A percentile compares a stretch with the other conserved stretches of the same genome.
Conservation (phyloP, 2,797 vertebrate species). For the Menidia menidia region DNA sequence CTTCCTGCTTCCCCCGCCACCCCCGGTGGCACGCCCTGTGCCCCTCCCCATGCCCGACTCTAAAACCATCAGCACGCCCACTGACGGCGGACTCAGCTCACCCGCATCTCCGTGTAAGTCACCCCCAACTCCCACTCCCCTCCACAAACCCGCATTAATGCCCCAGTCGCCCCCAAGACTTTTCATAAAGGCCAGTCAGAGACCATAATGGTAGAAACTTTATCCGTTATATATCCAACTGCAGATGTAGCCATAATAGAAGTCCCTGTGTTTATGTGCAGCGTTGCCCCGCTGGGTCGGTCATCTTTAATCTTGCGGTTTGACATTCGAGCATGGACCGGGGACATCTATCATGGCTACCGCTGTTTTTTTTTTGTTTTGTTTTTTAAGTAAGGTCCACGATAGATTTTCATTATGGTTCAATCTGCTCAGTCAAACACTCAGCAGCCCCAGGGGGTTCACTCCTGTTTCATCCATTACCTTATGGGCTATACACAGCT, state of each 20-base stretch:
- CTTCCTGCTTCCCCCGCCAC: conserved; percentile 96
- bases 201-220: conserved; percentile 33
- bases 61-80: conserved; percentile 88
- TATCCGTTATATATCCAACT: conserved; percentile 18
- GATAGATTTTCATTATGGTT: conserved; percentile 39
- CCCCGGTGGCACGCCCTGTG: conserved; percentile 97
- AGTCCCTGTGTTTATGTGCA: conserved; percentile 25
- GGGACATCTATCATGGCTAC: conserved; percentile 41
- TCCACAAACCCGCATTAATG: conserved; percentile 70
- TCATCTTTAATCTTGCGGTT: conserved; percentile 7
- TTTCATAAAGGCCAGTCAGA: conserved; percentile 49
- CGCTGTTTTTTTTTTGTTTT: conserved; percentile 18
- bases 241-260: conserved; percentile 46
- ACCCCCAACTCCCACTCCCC: conserved; percentile 76
- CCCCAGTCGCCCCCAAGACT: conserved; percentile 71
- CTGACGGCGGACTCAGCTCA: conserved; percentile 93
- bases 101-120: conserved; percentile 98
- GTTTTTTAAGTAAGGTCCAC: conserved; percentile 35
- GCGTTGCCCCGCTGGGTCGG: not conserved
- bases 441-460: conserved; percentile 60
- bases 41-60: conserved; percentile 97
- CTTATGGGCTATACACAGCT: conserved; percentile 44
- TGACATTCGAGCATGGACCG: conserved; percentile 18
- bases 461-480: conserved; percentile 47
- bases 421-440: conserved; percentile 52